Conservation (phyloP, 1,140 invertebrate genomes). For the Formica exsecta region DNA sequence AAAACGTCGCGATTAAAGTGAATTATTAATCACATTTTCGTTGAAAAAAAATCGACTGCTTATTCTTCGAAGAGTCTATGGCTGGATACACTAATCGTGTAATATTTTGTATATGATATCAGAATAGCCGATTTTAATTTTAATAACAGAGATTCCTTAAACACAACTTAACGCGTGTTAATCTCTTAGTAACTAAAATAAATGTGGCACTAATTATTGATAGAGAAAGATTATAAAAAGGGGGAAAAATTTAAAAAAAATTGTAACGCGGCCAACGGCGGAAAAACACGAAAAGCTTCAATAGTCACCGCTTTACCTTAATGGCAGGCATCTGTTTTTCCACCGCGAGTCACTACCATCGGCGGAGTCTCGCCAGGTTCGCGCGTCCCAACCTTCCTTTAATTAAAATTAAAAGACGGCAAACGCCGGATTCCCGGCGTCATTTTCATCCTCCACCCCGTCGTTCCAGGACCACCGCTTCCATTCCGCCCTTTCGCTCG, state of each 20-base stretch:
- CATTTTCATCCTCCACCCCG: constrained; percentile 76
- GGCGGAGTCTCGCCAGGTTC: constrained; percentile 15
- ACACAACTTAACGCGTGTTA: background rate
- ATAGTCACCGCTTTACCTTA: constrained; percentile 68
- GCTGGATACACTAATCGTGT: background rate
- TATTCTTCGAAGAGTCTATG: background rate
- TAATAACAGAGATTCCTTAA: constrained; percentile 2
- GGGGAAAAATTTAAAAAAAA: constrained; percentile 31
- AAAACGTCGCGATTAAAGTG: background rate
- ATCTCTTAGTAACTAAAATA: constrained; percentile 34
- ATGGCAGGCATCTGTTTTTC: constrained; percentile 79
- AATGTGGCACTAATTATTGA: constrained; percentile 26
- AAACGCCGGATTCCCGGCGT: constrained; percentile 78
- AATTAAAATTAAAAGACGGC: constrained; percentile 86
- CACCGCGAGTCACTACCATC: constrained; percentile 56
- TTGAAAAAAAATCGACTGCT: background rate
- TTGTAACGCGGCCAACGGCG: constrained; percentile 42
- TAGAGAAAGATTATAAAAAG: background rate
- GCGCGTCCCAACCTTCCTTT: constrained; percentile 78
- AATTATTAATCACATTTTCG: constrained; percentile 8
- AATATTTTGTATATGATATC: background rate
- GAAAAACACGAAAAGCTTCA: constrained; percentile 45
- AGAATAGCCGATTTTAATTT: constrained; percentile 6
- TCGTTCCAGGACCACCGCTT: constrained; percentile 58
- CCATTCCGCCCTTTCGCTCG: constrained; percentile 36